A percentile compares a stretch with the other conserved stretches of the same genome.
These are phyloP conservation scores for Cherax quadricarinatus DNA, from an alignment of 1,140 invertebrate genomes.

Conservation along the genomic window DNA sequence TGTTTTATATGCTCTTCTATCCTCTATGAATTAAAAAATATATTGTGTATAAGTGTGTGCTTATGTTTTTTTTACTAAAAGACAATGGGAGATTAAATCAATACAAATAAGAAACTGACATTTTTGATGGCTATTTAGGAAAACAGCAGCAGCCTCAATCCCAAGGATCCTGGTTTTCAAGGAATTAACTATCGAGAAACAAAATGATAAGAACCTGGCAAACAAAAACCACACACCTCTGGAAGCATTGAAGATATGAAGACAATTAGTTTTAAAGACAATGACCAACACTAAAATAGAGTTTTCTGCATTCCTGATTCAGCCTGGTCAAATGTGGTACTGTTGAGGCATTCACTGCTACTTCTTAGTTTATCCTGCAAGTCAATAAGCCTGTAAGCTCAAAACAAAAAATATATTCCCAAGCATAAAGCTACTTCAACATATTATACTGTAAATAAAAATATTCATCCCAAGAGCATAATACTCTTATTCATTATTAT, in stretches of 20 bases:
- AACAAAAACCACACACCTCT: neutral
- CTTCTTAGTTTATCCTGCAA: slow-evolving; percentile 2
- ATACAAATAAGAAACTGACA: neutral
- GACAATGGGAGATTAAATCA: neutral
- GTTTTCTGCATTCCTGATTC: neutral
- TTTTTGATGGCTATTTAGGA: no score
- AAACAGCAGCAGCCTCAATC: no score
- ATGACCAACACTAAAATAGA: neutral
- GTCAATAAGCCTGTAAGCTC: neutral
- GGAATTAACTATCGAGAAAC: no score
- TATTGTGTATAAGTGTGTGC: no score
- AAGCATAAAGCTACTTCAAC: neutral
- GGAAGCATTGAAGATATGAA: neutral
- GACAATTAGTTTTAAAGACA: neutral
- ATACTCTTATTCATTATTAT: no score
- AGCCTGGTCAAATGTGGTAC: neutral
- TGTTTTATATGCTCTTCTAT: no score
- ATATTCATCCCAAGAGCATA: no score
- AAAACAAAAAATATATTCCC: neutral
- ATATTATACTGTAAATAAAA: no score
- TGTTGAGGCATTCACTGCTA: slow-evolving; percentile 11
- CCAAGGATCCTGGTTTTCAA: no score
- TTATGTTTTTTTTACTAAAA: no score
- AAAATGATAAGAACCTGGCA: neutral
- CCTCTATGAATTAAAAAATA: no score